Conservation (phyloP, 2,113 vertebrate genomes). For the Nibea coibor region DNA sequence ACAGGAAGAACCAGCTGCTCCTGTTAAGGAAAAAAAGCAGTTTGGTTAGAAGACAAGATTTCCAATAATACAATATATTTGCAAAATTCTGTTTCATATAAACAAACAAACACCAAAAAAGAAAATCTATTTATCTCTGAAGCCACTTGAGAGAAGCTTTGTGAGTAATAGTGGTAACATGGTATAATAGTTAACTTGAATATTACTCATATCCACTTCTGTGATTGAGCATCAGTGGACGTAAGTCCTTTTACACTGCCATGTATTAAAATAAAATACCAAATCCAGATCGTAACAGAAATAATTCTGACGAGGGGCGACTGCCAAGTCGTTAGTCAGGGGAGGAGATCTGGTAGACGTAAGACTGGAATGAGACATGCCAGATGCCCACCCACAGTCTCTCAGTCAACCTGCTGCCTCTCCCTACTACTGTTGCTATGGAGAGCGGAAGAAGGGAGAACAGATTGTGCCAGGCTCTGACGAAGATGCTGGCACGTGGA, state of each 20-base stretch:
- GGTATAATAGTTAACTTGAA: background rate
- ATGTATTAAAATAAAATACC: background rate
- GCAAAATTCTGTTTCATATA: background rate
- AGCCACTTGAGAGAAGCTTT: background rate
- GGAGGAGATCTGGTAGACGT: conserved; percentile 65
- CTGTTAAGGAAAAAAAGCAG: conserved; percentile 69
- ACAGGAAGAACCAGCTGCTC: conserved; percentile 79
- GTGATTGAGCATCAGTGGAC: background rate
- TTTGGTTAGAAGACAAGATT: conserved; percentile 18
- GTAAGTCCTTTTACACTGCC: conserved; percentile 16
- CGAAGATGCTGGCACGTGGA: conserved; percentile 71
- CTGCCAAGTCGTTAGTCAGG: conserved; percentile 59
- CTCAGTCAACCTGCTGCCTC: conserved; percentile 78
- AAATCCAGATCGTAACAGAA: conserved; percentile 33
- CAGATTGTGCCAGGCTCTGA: conserved; percentile 76
- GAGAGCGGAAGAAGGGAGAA: conserved; percentile 65
- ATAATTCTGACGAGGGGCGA: conserved; percentile 26
- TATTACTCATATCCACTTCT: background rate
- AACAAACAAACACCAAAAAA: background rate
- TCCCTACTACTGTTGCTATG: conserved; percentile 79
- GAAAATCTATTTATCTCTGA: background rate
- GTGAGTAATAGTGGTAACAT: background rate
- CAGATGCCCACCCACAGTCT: conserved; percentile 81
- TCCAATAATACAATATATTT: background rate
- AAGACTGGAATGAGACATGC: conserved; percentile 53